Base-by-base conservation (phyloP, 2,888 invertebrate genomes). In the Petrolisthes manimaculis region DNA sequence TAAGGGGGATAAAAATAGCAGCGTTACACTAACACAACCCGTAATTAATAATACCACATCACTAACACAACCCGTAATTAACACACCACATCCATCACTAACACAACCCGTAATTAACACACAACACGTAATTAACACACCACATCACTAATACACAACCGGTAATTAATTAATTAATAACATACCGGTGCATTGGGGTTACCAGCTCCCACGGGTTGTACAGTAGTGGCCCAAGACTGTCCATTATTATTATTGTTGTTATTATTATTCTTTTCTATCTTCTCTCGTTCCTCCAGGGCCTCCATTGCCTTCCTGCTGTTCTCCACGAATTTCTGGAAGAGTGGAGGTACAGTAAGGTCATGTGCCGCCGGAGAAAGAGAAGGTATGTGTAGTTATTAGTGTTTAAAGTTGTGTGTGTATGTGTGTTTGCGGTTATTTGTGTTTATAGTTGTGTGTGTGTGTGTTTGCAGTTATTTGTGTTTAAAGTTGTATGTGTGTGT, bases 241-340 rank as follows among this genome's bases (percentile, higher is more conserved):
- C 37, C 37, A 37, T 37, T 37, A 37, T 37, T 37, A 37, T 37
- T 37, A 37, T 37, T 37, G 37, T 37, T 37, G 37, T 61, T 18
- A 9, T 61, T 61, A 1, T 61, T 9, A 1, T 18, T 61, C 61
- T 51, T 67, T 9, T 14, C 74, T 12, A 81, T 37, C 12, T 75
- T 81, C 9, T 89, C 83, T 37, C 91, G 54, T 84, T 86, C 86
- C 82, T 92, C 92, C n/a, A 91, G 56, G 83, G 91, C 88, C 81
- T 92, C 92, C 24, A 94, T 91, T 3, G 93, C 94, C 91, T 94
- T 94, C 91, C 94, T 94, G 85, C 95, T 95, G 92, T 95, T 95
- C 90, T 95, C 94, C 4, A 95, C 95, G 92, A 95, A 95, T 91
- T 95, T 94, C 94, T 91, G 90, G 87, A 91, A 89, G 61, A 86